Evolutionary conservation across 2,113 vertebrate species (phyloP).

Genomic region (Eurystomus gularis): DNA sequence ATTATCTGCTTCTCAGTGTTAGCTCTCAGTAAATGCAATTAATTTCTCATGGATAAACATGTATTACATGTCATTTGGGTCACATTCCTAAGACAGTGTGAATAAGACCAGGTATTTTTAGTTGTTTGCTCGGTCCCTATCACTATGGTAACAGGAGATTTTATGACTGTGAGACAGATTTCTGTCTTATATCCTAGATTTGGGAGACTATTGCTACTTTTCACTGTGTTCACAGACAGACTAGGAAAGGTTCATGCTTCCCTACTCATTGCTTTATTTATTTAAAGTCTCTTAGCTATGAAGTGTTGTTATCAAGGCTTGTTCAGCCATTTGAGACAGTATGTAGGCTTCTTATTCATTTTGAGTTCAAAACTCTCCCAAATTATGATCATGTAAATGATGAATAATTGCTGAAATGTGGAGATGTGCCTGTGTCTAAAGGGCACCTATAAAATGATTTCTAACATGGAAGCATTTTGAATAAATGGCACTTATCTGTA

Average conservation of each 20-base stretch:
- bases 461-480: not conserved
- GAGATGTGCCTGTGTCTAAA: constrained; percentile 11
- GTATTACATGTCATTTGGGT: constrained; percentile 48
- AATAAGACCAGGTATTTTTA: constrained; percentile 73
- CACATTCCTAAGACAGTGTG: constrained; percentile 61
- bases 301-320: not conserved
- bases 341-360: not conserved
- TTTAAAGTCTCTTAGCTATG: not conserved
- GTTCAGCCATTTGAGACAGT: not conserved
- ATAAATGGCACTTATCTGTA: constrained; percentile 26
- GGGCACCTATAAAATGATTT: constrained; percentile 4
- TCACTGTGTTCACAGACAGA: not conserved
- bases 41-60: constrained; percentile 12
- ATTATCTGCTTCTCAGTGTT: not conserved
- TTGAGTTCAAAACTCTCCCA: not conserved
- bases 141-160: constrained; percentile 71
- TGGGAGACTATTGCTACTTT: constrained; percentile 37
- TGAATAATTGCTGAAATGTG: not conserved
- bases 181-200: constrained; percentile 52
- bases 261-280: constrained; percentile 13
- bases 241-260: not conserved
- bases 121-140: constrained; percentile 42
- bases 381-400: not conserved
- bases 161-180: constrained; percentile 51
- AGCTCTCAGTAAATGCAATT: constrained; percentile 17